phyloP scores from a whole-genome alignment of 2,113 vertebrate genomes.

The Sphyrna mokarran region DNA sequence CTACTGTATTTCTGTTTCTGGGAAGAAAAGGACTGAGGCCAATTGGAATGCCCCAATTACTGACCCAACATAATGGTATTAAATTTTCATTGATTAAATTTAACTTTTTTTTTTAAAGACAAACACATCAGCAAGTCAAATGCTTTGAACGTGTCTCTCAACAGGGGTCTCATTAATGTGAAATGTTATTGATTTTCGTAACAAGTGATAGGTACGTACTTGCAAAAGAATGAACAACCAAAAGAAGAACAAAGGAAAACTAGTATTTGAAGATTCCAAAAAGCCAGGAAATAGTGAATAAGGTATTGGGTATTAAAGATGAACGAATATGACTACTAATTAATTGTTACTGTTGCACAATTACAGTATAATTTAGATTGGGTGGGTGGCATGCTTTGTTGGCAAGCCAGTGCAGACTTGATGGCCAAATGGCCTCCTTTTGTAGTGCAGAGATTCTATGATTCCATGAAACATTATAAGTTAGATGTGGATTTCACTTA shows the following conservation, averaged over 20 bases:
- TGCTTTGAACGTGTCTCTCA: neutral
- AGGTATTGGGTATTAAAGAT: neutral
- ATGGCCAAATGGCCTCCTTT: too few relatives aligned
- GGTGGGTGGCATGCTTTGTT: too few relatives aligned
- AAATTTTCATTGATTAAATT: neutral
- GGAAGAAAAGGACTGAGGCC: neutral
- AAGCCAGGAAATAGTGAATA: neutral
- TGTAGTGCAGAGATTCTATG: too few relatives aligned
- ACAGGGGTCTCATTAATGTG: neutral
- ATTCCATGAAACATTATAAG: neutral
- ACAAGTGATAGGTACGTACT: neutral
- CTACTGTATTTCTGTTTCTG: neutral
- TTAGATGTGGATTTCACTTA: neutral
- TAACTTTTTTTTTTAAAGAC: too few relatives aligned
- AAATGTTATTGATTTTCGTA: neutral
- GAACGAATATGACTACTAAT: neutral
- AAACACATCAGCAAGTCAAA: neutral
- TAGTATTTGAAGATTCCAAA: neutral
- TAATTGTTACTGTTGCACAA: neutral
- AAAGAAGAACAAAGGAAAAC: neutral
- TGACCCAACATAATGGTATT: neutral
- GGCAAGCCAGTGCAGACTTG: too few relatives aligned
- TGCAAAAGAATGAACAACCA: neutral
- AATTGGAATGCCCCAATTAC: neutral
- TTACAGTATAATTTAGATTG: neutral